Conservation (phyloP, 2,888 invertebrate species). For the Nemoura dubitans region DNA sequence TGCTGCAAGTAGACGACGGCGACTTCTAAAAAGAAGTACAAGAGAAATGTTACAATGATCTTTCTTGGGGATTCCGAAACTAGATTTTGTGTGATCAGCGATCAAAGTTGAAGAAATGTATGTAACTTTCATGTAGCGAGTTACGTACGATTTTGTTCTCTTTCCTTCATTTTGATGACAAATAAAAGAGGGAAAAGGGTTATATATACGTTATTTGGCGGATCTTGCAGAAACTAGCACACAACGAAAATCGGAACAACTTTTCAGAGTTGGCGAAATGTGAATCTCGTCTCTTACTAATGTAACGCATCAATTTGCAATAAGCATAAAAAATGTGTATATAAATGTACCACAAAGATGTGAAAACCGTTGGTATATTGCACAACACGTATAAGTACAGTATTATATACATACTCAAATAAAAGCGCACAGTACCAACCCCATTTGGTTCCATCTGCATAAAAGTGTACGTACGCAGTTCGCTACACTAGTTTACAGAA, state of each 20-base stretch:
- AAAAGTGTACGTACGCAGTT: background rate
- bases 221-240: background rate
- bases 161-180: background rate
- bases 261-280: background rate
- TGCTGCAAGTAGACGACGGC: background rate
- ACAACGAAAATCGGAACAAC: background rate
- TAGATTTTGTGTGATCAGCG: slow-evolving; percentile 12
- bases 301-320: background rate
- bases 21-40: background rate
- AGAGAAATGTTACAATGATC: background rate
- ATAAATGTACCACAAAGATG: too few species aligned
- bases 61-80: background rate
- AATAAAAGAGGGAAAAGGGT: background rate
- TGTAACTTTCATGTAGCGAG: background rate
- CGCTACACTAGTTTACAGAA: background rate
- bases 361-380: too few species aligned
- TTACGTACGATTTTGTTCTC: background rate
- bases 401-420: background rate
- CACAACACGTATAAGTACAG: background rate
- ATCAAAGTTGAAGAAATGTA: slow-evolving; percentile 2
- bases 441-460: background rate
- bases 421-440: background rate
- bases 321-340: background rate
- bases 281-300: background rate
- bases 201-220: background rate